phyloP scores from a whole-genome alignment of 2,888 invertebrate species.

The Aspidiotus rigidus region DNA sequence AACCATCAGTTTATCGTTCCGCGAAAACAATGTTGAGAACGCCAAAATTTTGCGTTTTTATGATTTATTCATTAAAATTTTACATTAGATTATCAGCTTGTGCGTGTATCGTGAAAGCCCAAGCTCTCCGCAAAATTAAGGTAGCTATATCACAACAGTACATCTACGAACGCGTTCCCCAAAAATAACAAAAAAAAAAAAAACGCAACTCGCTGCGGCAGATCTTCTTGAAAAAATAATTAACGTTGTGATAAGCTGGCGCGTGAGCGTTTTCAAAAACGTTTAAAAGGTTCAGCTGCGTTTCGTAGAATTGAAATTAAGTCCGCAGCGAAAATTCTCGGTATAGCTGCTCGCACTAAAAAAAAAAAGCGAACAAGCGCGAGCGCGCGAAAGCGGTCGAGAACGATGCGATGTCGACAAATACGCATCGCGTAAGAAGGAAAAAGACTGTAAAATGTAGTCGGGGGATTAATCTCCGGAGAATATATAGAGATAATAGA shows the following conservation, averaged over 20 bases:
- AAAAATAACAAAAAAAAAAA: no score
- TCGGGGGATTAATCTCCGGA: constrained; percentile 32
- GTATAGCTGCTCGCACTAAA: neutral
- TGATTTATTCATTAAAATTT: no score
- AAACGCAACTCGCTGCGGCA: neutral
- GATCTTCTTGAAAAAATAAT: neutral
- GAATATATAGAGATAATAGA: constrained; percentile 21
- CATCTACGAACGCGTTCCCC: no score
- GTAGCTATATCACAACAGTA: no score
- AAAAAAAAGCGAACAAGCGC: neutral
- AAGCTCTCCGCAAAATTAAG: no score
- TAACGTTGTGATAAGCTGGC: neutral
- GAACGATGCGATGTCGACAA: constrained; percentile 16
- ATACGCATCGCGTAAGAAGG: constrained; percentile 19
- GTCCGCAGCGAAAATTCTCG: constrained; percentile 15
- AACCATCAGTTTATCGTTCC: no score
- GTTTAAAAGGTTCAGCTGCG: constrained; percentile 30
- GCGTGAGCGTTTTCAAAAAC: constrained; percentile 10
- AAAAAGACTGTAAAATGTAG: constrained; percentile 28
- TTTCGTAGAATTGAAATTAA: constrained; percentile 30
- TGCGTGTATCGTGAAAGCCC: no score
- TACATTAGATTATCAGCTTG: no score
- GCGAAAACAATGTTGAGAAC: no score
- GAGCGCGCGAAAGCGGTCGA: neutral
- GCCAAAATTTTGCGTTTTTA: no score